These are phyloP conservation scores for Esox niger DNA, from an alignment of 2,113 vertebrate genomes.

Conservation along the genomic window DNA sequence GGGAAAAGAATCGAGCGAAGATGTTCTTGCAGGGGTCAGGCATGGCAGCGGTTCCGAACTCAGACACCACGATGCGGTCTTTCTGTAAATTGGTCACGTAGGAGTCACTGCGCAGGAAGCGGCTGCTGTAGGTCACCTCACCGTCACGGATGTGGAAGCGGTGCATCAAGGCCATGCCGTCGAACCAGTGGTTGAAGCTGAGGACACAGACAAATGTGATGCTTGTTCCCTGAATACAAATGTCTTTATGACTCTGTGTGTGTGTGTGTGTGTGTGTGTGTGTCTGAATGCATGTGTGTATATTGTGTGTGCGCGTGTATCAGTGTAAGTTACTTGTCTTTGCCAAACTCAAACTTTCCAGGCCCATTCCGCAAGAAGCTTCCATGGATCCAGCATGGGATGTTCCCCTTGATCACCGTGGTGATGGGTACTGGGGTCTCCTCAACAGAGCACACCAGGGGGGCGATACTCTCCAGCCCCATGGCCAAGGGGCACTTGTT, in stretches of 20 bases:
- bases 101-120: slow-evolving; percentile 83
- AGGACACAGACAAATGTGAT: background rate
- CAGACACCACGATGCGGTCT: slow-evolving; percentile 83
- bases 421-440: slow-evolving; percentile 76
- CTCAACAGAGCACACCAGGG: slow-evolving; percentile 72
- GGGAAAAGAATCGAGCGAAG: slow-evolving; percentile 85
- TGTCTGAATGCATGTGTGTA: background rate
- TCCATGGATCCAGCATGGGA: slow-evolving; percentile 95
- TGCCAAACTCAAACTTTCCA: slow-evolving; percentile 89
- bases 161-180: slow-evolving; percentile 92
- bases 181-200: slow-evolving; percentile 92
- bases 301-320: background rate
- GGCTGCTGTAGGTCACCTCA: slow-evolving; percentile 83
- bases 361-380: slow-evolving; percentile 90
- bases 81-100: slow-evolving; percentile 77
- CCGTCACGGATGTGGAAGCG: slow-evolving; percentile 82
- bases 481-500: slow-evolving; percentile 55
- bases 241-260: background rate
- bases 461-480: slow-evolving; percentile 69
- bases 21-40: slow-evolving; percentile 93
- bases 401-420: slow-evolving; percentile 71
- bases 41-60: slow-evolving; percentile 86
- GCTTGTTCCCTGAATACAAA: background rate
- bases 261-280: background rate
- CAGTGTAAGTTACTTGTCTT: slow-evolving; percentile 72